Evolutionary conservation across 2,113 vertebrate species (phyloP).

Genomic region (Takifugu flavidus): DNA sequence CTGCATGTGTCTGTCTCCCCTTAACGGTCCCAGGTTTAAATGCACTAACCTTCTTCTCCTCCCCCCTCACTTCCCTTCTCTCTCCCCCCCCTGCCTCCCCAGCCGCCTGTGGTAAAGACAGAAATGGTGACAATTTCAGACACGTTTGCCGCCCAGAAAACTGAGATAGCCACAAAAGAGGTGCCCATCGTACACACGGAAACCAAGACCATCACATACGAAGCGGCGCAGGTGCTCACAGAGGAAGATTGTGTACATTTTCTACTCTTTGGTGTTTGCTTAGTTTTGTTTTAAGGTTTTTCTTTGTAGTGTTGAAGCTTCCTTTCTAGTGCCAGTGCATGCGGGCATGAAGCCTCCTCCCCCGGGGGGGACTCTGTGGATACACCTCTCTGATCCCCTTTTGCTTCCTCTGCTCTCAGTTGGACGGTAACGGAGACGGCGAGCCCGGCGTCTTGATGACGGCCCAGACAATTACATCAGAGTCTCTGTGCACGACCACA

Average conservation of each 20-base stretch:
- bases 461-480: slow-evolving; percentile 96
- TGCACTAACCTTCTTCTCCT: slow-evolving; percentile 38
- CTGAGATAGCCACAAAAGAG: slow-evolving; percentile 97
- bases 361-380: neutral
- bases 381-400: neutral
- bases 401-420: slow-evolving; percentile 60
- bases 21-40: slow-evolving; percentile 26
- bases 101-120: slow-evolving; percentile 99
- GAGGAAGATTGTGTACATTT: neutral
- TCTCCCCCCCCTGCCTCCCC: slow-evolving; percentile 68
- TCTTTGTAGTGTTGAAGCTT: slow-evolving; percentile 12
- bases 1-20: slow-evolving; percentile 7
- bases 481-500: slow-evolving; percentile 93
- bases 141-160: slow-evolving; percentile 90
- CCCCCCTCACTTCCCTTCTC: slow-evolving; percentile 44
- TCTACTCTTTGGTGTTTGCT: slow-evolving; percentile 1
- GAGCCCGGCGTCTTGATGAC: slow-evolving; percentile 89
- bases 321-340: slow-evolving; percentile 32
- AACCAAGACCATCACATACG: slow-evolving; percentile 99
- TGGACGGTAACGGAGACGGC: slow-evolving; percentile 82
- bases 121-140: slow-evolving; percentile 99
- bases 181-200: slow-evolving; percentile 99
- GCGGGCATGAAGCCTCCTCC: slow-evolving; percentile 6
- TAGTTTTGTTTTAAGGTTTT: neutral
- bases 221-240: slow-evolving; percentile 89